Evolutionary conservation across 1,140 invertebrate species (phyloP).

Genomic region (Drosophila albomicans): DNA sequence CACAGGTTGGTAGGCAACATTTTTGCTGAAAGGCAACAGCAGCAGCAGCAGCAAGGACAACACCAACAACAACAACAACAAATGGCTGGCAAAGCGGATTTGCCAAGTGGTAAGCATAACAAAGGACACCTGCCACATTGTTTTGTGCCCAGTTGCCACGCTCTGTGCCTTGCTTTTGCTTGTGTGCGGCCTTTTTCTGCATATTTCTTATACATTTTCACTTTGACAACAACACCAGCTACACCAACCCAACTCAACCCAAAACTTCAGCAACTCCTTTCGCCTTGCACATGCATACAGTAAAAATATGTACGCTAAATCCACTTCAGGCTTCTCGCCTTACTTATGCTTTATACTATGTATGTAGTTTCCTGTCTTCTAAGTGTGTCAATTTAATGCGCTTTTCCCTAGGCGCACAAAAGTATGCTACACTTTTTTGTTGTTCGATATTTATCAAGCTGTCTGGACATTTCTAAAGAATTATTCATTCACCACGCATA

Average conservation of each 20-base stretch:
- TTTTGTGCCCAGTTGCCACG: constrained; percentile 35
- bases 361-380: background rate
- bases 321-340: constrained; percentile 31
- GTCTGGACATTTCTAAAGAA: background rate
- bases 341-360: constrained; percentile 2
- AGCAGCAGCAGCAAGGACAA: constrained; percentile 27
- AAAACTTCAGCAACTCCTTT: constrained; percentile 33
- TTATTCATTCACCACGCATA: background rate
- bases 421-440: constrained; percentile 45
- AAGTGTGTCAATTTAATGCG: constrained; percentile 56
- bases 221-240: constrained; percentile 55
- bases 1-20: constrained; percentile 59
- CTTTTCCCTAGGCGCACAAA: constrained; percentile 50
- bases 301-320: constrained; percentile 36
- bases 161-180: background rate
- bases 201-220: constrained; percentile 78
- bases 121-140: constrained; percentile 78
- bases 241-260: background rate
- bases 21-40: constrained; percentile 33
- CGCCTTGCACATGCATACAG: constrained; percentile 26
- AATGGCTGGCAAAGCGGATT: constrained; percentile 73
- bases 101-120: constrained; percentile 82
- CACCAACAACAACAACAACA: constrained; percentile 16
- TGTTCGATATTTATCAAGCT: background rate
- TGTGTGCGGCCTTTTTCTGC: constrained; percentile 61